phyloP scores from a whole-genome alignment of 2,797 vertebrate genomes.

The Hylomyscus alleni region DNA sequence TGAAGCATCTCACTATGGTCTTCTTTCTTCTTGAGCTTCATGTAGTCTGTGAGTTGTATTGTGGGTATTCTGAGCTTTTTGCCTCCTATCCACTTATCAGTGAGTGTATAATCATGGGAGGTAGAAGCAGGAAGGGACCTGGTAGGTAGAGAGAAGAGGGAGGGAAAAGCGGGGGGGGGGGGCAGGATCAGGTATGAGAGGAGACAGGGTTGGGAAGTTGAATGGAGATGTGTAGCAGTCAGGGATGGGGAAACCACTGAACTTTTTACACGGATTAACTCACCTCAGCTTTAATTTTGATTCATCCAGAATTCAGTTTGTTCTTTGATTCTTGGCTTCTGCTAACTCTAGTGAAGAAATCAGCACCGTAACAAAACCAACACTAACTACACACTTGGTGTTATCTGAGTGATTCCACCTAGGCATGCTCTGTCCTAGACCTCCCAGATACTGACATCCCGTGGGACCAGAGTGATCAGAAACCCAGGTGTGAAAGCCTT shows the following conservation, averaged over 20 bases:
- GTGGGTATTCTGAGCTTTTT: too few species aligned
- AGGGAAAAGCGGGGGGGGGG: too few species aligned
- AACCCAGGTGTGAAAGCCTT: not conserved
- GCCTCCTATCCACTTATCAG: too few species aligned
- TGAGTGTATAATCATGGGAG: too few species aligned
- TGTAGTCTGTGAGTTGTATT: too few species aligned
- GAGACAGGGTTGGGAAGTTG: too few species aligned
- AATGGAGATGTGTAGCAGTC: too few species aligned
- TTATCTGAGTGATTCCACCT: not conserved
- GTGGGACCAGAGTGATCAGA: not conserved
- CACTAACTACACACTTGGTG: not conserved
- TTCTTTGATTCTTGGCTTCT: constrained; percentile 35
- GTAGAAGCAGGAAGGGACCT: too few species aligned
- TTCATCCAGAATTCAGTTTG: not conserved
- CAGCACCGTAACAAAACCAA: not conserved
- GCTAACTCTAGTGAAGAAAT: not conserved
- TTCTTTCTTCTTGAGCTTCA: too few species aligned
- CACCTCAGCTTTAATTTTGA: constrained; percentile 33
- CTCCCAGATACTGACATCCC: not conserved
- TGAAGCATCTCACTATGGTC: too few species aligned
- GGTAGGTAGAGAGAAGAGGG: too few species aligned
- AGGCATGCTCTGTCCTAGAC: not conserved
- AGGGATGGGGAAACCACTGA: not conserved
- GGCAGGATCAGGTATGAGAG: too few species aligned
- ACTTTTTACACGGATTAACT: not conserved